phyloP scores from a whole-genome alignment of 2,113 vertebrate genomes.

The Pithys albifrons region DNA sequence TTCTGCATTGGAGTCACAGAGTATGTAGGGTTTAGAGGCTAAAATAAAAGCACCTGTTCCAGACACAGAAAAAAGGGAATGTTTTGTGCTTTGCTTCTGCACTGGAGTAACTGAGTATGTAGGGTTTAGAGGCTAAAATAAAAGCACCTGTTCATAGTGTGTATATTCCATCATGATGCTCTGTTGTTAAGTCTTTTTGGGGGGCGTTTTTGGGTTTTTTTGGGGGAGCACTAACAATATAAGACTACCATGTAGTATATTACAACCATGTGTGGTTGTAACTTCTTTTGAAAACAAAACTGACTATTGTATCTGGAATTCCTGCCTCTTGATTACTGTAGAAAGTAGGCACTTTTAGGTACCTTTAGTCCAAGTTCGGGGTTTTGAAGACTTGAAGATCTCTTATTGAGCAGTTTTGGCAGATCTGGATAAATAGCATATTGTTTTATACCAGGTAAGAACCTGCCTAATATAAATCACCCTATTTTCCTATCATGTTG shows the following conservation, averaged over 20 bases:
- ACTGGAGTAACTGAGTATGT: not conserved
- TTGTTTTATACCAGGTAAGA: not conserved
- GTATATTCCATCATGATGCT: not conserved
- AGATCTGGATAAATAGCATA: not conserved
- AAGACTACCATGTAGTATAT: not conserved
- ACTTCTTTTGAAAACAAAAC: not conserved
- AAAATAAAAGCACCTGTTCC: not conserved
- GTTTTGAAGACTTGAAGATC: not conserved
- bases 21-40: not conserved
- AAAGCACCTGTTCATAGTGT: not conserved
- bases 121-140: not conserved
- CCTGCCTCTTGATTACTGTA: fast-evolving
- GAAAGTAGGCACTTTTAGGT: not conserved
- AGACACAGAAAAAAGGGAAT: not conserved
- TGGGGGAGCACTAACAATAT: fast-evolving
- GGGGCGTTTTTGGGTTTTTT: not conserved
- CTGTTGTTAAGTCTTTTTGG: not conserved
- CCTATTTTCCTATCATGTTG: fast-evolving
- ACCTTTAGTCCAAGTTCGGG: not conserved
- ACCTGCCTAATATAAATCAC: not conserved
- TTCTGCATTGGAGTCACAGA: not conserved
- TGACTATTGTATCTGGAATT: not conserved
- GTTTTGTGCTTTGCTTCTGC: not conserved
- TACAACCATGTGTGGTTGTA: fast-evolving
- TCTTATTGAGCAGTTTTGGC: not conserved